Conservation (phyloP, 2,113 vertebrate genomes). For the Callopanchax toddi region DNA sequence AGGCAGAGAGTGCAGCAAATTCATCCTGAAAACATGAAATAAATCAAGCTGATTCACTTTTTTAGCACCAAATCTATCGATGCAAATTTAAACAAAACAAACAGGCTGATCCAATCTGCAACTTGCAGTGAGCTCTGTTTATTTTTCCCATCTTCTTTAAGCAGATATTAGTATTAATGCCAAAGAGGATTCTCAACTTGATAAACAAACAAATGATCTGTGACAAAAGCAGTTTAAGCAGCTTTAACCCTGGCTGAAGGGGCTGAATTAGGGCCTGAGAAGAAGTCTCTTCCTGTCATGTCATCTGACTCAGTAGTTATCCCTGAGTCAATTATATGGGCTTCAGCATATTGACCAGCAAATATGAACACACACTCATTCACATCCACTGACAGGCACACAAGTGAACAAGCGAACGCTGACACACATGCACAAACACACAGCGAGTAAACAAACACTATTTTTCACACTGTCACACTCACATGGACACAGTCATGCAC, state of each 20-base stretch:
- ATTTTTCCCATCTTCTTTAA: neutral
- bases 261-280: conserved; percentile 41
- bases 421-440: conserved; percentile 24
- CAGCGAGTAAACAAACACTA: conserved; percentile 72
- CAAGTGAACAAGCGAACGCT: conserved; percentile 46
- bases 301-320: conserved; percentile 69
- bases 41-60: no score
- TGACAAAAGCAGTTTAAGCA: conserved; percentile 22
- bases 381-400: conserved; percentile 58
- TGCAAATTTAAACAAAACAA: neutral
- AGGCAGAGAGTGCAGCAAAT: no score
- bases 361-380: conserved; percentile 62
- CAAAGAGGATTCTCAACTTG: conserved; percentile 37
- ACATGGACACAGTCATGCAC: conserved; percentile 73
- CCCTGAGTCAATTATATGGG: conserved; percentile 62
- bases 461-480: conserved; percentile 77
- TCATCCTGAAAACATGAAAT: no score
- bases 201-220: conserved; percentile 16
- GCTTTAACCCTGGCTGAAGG: conserved; percentile 43
- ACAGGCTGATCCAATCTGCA: no score
- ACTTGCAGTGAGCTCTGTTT: neutral
- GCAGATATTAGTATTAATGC: neutral
- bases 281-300: conserved; percentile 44
- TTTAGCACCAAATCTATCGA: no score
- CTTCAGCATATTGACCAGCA: conserved; percentile 71